phyloP scores from a whole-genome alignment of 2,113 vertebrate genomes.

The Pseudorhombus dupliciocellatus region DNA sequence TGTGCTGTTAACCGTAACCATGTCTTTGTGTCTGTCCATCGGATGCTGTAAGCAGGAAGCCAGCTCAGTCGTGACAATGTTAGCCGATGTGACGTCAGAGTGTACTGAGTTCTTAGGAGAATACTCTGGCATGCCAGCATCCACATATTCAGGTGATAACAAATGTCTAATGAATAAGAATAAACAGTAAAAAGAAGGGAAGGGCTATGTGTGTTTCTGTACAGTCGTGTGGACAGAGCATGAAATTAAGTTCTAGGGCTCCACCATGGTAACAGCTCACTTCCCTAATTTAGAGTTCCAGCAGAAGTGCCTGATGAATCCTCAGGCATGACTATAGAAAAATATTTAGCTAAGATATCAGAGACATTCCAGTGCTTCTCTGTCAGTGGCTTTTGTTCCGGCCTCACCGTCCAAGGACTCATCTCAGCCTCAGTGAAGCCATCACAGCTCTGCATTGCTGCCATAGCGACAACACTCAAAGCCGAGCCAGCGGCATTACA shows the following conservation, averaged over 20 bases:
- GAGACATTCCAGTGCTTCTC: constrained; percentile 2
- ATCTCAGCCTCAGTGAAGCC: constrained; percentile 29
- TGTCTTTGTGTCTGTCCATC: constrained; percentile 44
- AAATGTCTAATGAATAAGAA: no score
- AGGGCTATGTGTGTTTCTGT: constrained; percentile 28
- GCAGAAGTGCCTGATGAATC: constrained; percentile 18
- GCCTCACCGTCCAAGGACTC: constrained; percentile 31
- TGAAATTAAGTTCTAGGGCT: constrained; percentile 53
- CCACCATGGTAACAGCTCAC: constrained; percentile 31
- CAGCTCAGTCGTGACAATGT: constrained; percentile 47
- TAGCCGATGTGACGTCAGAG: constrained; percentile 54
- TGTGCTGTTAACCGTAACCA: constrained; percentile 38
- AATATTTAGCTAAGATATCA: constrained; percentile 1
- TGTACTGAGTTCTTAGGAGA: not conserved
- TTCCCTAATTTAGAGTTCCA: constrained; percentile 42
- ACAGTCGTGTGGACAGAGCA: constrained; percentile 49
- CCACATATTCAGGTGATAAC: constrained; percentile 9
- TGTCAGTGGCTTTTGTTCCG: constrained; percentile 1
- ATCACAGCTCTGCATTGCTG: constrained; percentile 58
- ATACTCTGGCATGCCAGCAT: not conserved
- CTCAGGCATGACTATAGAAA: not conserved
- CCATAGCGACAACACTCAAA: constrained; percentile 73
- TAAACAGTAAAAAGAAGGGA: constrained; percentile 13
- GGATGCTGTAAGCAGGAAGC: constrained; percentile 46
- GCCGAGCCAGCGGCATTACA: constrained; percentile 60